Evolutionary conservation across 2,113 vertebrate species (phyloP).

Genomic region (Anoplopoma fimbria): DNA sequence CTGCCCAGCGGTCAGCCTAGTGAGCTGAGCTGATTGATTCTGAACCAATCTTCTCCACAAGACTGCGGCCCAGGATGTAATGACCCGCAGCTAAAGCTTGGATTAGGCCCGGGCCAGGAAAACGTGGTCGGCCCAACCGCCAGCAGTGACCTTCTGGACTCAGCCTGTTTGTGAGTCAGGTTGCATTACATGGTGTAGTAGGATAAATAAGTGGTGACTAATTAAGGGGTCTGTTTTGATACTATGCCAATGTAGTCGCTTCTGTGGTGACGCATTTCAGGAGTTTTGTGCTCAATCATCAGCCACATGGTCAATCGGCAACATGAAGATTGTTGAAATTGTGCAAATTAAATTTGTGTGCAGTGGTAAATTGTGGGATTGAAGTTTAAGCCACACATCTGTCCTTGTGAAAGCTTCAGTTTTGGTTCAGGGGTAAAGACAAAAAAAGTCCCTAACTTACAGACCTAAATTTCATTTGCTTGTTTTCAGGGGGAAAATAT

Average conservation of each 20-base stretch:
- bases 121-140: conserved; percentile 37
- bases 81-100: conserved; percentile 74
- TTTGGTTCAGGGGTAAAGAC: not conserved
- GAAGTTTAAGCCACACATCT: not conserved
- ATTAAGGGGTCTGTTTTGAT: conserved; percentile 21
- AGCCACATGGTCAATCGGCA: not conserved
- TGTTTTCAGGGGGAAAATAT: not conserved
- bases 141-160: conserved; percentile 63
- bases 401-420: not conserved
- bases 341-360: not conserved
- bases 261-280: not conserved
- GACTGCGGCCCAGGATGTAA: conserved; percentile 70
- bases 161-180: conserved; percentile 43
- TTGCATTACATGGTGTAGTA: conserved; percentile 30
- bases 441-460: not conserved
- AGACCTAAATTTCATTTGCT: not conserved
- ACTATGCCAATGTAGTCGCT: not conserved
- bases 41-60: conserved; percentile 79
- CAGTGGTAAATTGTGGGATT: not conserved
- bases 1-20: conserved; percentile 85
- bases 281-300: not conserved
- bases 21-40: conserved; percentile 88
- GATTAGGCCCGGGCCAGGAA: conserved; percentile 68
- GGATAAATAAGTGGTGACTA: conserved; percentile 32
- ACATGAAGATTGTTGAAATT: not conserved